Percentiles rank a stretch among this genome's conserved stretches.
These are phyloP conservation scores for Platysteira castanea DNA, from an alignment of 2,113 vertebrate species.

Conservation along the genomic window DNA sequence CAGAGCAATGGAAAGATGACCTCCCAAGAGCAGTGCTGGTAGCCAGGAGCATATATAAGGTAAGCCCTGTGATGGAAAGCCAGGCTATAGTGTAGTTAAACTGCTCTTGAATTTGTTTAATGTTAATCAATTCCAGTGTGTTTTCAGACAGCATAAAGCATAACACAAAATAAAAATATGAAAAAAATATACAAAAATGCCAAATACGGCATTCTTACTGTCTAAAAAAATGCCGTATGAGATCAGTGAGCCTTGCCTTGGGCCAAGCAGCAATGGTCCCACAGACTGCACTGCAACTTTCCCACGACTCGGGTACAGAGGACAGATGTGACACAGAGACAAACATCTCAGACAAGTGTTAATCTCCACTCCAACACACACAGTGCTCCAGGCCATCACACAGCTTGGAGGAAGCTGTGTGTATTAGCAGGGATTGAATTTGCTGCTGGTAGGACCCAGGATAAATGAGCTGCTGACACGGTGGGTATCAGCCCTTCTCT, in stretches of 20 bases:
- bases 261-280: background rate
- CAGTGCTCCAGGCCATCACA: background rate
- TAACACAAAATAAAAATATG: background rate
- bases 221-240: background rate
- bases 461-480: background rate
- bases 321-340: background rate
- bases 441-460: background rate
- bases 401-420: background rate
- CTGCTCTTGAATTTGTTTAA: background rate
- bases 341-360: background rate
- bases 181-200: background rate
- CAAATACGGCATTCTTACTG: background rate
- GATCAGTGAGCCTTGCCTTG: background rate
- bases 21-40: background rate
- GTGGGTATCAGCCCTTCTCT: background rate
- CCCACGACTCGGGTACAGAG: background rate
- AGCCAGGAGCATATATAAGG: background rate
- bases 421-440: background rate
- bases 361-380: background rate
- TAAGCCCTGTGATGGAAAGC: background rate
- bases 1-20: background rate
- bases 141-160: conserved; percentile 8
- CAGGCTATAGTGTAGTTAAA: background rate
- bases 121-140: background rate
- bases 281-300: background rate